Conservation (phyloP, 2,797 vertebrate genomes). For the Alectoris magna region DNA sequence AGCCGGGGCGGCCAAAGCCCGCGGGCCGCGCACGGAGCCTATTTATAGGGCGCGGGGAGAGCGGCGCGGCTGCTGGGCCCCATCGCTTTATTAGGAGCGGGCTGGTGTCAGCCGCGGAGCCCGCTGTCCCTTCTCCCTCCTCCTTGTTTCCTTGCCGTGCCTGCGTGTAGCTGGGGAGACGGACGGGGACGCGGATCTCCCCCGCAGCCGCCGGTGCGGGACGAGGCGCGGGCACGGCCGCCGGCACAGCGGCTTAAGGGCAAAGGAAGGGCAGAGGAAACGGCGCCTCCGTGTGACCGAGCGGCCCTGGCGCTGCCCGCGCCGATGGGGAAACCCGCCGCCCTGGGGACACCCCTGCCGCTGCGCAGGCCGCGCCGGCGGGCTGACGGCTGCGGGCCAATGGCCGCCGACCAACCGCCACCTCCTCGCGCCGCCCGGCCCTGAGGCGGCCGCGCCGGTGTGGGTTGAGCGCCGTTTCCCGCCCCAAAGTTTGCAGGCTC, state of each 20-base stretch:
- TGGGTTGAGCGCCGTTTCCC: too few relatives aligned
- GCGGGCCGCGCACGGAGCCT: conserved; percentile 79
- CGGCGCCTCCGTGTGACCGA: conserved; percentile 39
- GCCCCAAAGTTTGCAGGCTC: not conserved
- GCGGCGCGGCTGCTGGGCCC: conserved; percentile 71
- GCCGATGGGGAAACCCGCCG: not conserved
- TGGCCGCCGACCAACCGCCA: not conserved
- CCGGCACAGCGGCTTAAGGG: conserved; percentile 18
- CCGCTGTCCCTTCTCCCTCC: not conserved
- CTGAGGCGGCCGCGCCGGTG: not conserved
- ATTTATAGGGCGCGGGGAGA: conserved; percentile 85
- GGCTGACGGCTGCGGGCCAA: too few relatives aligned
- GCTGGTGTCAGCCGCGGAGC: conserved; percentile 11
- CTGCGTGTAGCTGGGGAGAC: not conserved
- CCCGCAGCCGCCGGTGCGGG: not conserved
- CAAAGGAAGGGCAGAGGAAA: conserved; percentile 54
- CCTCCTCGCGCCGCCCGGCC: not conserved
- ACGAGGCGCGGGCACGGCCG: not conserved
- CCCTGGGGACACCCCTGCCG: too few relatives aligned
- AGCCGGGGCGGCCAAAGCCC: conserved; percentile 86
- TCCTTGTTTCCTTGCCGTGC: not conserved
- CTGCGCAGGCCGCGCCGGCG: too few relatives aligned
- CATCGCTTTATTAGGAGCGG: conserved; percentile 90
- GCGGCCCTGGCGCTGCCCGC: not conserved
- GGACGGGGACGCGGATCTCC: not conserved